Percentiles rank a stretch among this genome's conserved stretches.
Conservation (phyloP, 2,113 vertebrate species). For the Gobio gobio region DNA sequence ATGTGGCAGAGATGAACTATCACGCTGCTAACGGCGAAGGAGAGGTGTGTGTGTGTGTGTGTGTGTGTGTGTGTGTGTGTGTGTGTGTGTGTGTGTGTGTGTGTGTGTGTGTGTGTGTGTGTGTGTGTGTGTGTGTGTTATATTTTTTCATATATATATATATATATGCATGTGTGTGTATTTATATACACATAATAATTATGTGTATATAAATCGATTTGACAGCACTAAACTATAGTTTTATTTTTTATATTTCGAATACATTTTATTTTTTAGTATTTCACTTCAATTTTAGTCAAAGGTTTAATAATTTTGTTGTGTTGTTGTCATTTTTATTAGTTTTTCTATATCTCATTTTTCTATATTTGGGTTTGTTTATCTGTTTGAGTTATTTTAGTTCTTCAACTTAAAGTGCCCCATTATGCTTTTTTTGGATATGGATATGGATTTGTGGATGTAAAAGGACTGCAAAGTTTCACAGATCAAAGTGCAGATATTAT, state of each 20-base stretch:
- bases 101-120: too few species aligned
- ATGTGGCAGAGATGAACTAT: constrained; percentile 98
- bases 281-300: background rate
- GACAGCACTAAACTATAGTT: background rate
- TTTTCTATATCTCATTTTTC: background rate
- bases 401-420: background rate
- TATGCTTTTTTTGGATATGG: too few species aligned
- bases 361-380: background rate
- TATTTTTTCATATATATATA: too few species aligned
- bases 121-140: too few species aligned
- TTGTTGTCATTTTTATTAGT: background rate
- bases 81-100: too few species aligned
- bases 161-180: too few species aligned
- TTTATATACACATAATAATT: too few species aligned
- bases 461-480: too few species aligned
- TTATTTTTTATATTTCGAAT: too few species aligned
- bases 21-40: constrained; percentile 91
- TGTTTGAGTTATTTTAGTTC: background rate
- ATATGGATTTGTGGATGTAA: too few species aligned
- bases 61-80: constrained; percentile 29
- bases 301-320: background rate
- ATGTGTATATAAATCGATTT: too few species aligned
- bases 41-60: constrained; percentile 57
- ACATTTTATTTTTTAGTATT: background rate
- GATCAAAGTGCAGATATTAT: too few species aligned